A percentile compares a stretch with the other conserved stretches of the same genome.
phyloP scores from a whole-genome alignment of 2,888 invertebrate genomes.

The Platycheirus rosarum region DNA sequence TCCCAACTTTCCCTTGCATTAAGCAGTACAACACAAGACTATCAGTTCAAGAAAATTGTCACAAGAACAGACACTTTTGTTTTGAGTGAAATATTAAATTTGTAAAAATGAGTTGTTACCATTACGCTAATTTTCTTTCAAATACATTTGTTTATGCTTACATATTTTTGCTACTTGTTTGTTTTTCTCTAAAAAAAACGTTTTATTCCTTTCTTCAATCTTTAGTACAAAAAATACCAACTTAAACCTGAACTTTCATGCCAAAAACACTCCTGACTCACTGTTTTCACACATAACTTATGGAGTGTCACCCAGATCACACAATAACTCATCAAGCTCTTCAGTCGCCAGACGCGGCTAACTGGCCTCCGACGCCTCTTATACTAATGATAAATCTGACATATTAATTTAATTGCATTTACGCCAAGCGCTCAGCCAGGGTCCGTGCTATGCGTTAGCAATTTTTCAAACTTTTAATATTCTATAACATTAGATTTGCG shows the following conservation, averaged over 20 bases:
- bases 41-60: too few relatives aligned
- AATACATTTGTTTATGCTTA: too few relatives aligned
- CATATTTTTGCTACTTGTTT: too few relatives aligned
- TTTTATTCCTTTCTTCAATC: too few relatives aligned
- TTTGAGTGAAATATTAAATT: too few relatives aligned
- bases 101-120: too few relatives aligned
- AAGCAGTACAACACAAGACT: too few relatives aligned
- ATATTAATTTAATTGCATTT: constrained; percentile 70
- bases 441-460: constrained; percentile 53
- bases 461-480: constrained; percentile 61
- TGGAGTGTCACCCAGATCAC: constrained; percentile 54
- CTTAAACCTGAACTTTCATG: not conserved
- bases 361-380: constrained; percentile 48
- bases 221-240: too few relatives aligned
- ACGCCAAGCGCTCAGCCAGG: constrained; percentile 40
- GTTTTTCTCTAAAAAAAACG: too few relatives aligned
- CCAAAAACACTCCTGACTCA: constrained; percentile 20
- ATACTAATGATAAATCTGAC: constrained; percentile 65
- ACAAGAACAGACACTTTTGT: too few relatives aligned
- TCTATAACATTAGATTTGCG: constrained; percentile 67
- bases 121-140: too few relatives aligned
- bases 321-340: constrained; percentile 53
- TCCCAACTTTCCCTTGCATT: too few relatives aligned
- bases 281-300: constrained; percentile 37
- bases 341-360: constrained; percentile 15